These are phyloP conservation scores for Medauroidea extradentata DNA, from an alignment of 1,140 invertebrate species.

Conservation along the genomic window DNA sequence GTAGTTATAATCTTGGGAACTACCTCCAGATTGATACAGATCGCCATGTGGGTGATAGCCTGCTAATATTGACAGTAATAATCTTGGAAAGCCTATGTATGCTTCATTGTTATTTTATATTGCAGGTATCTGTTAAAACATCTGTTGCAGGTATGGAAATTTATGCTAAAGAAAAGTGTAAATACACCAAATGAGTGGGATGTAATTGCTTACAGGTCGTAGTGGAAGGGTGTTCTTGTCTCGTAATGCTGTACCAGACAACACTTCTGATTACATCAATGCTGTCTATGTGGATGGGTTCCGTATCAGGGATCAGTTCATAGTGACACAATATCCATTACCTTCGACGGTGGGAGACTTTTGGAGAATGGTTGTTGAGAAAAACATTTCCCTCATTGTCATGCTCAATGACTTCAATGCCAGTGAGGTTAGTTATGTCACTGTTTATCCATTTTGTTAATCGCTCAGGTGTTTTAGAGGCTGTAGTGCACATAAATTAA, in stretches of 20 bases:
- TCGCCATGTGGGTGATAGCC: no score
- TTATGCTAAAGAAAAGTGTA: no score
- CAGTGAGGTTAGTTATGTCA: background rate
- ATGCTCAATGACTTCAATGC: constrained; percentile 41
- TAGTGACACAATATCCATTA: constrained; percentile 51
- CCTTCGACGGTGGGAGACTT: constrained; percentile 51
- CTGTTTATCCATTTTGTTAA: background rate
- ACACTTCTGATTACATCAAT: constrained; percentile 54
- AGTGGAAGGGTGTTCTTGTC: constrained; percentile 6
- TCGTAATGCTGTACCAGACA: constrained; percentile 12
- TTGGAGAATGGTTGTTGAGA: constrained; percentile 58
- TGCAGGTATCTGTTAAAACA: no score
- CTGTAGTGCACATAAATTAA: background rate
- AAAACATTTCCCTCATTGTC: constrained; percentile 53
- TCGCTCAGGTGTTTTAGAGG: background rate
- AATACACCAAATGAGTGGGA: no score
- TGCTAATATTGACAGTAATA: no score
- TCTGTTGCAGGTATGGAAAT: no score
- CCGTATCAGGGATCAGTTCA: constrained; percentile 32
- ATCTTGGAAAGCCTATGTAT: no score
- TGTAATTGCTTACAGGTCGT: background rate
- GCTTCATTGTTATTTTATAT: no score
- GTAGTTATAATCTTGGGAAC: no score
- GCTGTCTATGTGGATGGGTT: constrained; percentile 61
- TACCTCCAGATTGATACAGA: no score